Percentiles rank a stretch among this genome's conserved stretches.
Conservation (phyloP, 2,888 invertebrate species). For the Isoperla grammatica region DNA sequence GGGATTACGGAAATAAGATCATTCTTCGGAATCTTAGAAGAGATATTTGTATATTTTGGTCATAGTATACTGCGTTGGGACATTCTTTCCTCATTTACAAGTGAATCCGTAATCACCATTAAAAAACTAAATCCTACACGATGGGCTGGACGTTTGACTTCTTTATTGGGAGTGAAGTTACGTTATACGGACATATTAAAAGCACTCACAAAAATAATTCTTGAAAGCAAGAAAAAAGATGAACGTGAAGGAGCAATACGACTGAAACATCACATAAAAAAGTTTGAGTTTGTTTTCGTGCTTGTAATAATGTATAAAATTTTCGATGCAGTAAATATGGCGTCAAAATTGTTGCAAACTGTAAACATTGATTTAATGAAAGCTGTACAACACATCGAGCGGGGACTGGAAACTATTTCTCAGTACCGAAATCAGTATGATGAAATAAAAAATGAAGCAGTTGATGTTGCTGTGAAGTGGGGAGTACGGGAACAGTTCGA, state of each 20-base stretch:
- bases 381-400: not conserved
- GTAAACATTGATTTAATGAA: not conserved
- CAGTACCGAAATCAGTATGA: not conserved
- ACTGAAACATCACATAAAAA: not conserved
- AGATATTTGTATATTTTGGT: constrained; percentile 21
- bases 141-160: not conserved
- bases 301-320: not conserved
- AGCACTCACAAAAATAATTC: not conserved
- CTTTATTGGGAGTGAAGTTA: not conserved
- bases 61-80: constrained; percentile 22
- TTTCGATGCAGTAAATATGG: too few relatives aligned
- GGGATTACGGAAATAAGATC: not conserved
- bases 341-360: too few relatives aligned
- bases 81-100: constrained; percentile 16
- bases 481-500: too few relatives aligned
- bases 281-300: constrained; percentile 1
- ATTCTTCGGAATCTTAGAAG: constrained; percentile 16
- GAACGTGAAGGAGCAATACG: not conserved
- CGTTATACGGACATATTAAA: not conserved
- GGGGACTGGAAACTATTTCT: not conserved
- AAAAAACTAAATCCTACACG: not conserved
- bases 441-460: not conserved
- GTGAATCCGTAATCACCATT: not conserved
- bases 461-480: not conserved
- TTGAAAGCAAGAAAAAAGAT: not conserved